Evolutionary conservation across 2,888 invertebrate species (phyloP).

Genomic region (Galerucella calmariensis): DNA sequence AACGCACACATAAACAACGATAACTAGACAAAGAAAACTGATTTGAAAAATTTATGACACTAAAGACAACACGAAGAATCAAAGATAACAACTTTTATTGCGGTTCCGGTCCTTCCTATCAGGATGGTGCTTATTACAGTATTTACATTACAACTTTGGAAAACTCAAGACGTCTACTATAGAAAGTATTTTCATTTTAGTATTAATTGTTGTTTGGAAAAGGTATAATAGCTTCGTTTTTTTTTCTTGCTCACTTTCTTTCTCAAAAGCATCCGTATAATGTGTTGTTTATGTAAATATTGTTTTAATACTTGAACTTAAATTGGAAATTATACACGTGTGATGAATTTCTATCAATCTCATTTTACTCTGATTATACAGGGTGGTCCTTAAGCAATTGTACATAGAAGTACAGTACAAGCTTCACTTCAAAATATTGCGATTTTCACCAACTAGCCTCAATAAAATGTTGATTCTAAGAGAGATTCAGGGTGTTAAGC

Average conservation of each 20-base stretch:
- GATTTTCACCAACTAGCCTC: too few relatives aligned
- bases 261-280: neutral
- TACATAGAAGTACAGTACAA: too few relatives aligned
- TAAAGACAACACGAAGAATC: slow-evolving; percentile 24
- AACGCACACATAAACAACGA: slow-evolving; percentile 17
- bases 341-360: too few relatives aligned
- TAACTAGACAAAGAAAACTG: slow-evolving; percentile 24
- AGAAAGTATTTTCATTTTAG: slow-evolving; percentile 8
- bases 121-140: slow-evolving; percentile 20
- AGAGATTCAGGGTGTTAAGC: too few relatives aligned
- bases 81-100: slow-evolving; percentile 25
- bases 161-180: slow-evolving; percentile 9
- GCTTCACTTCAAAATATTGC: too few relatives aligned
- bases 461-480: too few relatives aligned
- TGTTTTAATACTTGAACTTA: too few relatives aligned
- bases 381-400: too few relatives aligned
- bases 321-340: too few relatives aligned
- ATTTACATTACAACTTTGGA: slow-evolving; percentile 22
- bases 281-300: neutral
- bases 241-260: neutral
- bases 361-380: too few relatives aligned
- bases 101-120: slow-evolving; percentile 17
- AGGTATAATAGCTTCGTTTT: neutral
- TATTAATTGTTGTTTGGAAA: slow-evolving; percentile 2
- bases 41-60: slow-evolving; percentile 24